These are phyloP conservation scores for Orthonevra nobilis DNA, from an alignment of 2,888 invertebrate genomes.

Conservation along the genomic window DNA sequence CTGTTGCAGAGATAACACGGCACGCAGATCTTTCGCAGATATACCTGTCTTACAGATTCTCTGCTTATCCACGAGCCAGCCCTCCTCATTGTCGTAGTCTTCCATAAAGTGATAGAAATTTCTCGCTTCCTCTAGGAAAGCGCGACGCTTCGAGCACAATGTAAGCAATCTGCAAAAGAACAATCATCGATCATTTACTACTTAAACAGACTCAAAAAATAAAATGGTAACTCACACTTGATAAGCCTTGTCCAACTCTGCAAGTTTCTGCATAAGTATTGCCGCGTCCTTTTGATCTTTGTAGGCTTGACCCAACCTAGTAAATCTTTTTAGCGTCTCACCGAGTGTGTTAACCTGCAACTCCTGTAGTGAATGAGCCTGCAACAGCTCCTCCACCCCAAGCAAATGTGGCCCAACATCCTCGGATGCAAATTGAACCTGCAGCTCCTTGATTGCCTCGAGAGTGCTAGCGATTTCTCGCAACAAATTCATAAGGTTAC, in stretches of 20 bases:
- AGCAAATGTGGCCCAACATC: conserved; percentile 96
- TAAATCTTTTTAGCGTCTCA: conserved; percentile 90
- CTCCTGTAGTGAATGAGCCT: conserved; percentile 96
- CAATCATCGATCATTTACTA: too few relatives aligned
- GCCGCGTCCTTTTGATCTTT: conserved; percentile 83
- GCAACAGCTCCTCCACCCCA: conserved; percentile 96
- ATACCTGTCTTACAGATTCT: conserved; percentile 95
- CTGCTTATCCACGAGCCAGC: conserved; percentile 97
- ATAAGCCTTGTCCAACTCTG: conserved; percentile 89
- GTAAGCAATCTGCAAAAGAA: conserved; percentile 73
- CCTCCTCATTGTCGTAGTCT: conserved; percentile 98
- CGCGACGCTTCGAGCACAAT: conserved; percentile 84
- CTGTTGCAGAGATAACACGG: conserved; percentile 92
- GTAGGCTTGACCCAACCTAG: conserved; percentile 84
- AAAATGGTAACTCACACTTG: conserved; percentile 82
- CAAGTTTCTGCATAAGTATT: conserved; percentile 85
- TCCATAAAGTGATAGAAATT: conserved; percentile 97
- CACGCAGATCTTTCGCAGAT: conserved; percentile 94
- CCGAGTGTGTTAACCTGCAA: conserved; percentile 93
- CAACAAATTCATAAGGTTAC: conserved; percentile 92
- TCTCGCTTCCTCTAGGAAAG: conserved; percentile 93
- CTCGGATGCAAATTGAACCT: conserved; percentile 86
- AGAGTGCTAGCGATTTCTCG: conserved; percentile 95
- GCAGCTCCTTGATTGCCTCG: conserved; percentile 90
- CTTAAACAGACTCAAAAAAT: neutral